Percentiles rank a stretch among this genome's conserved stretches.
Evolutionary conservation across 2,113 vertebrate genomes (phyloP).

Genomic region (Gorsachius goisagi): DNA sequence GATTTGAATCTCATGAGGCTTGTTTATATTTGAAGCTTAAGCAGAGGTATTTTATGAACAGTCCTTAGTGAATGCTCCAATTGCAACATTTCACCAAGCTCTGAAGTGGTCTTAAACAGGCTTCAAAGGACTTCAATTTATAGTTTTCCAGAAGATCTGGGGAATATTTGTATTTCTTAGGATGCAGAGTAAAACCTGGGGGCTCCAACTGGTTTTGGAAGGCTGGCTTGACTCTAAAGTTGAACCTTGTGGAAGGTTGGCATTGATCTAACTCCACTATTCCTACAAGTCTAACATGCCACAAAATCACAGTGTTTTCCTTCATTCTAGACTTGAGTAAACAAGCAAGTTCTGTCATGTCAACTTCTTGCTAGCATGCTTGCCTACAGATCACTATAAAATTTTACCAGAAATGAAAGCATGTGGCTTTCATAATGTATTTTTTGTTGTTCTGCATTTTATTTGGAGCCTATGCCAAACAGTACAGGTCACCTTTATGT

Average conservation of each 20-base stretch:
- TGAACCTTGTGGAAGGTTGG: background rate
- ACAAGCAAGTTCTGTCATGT: background rate
- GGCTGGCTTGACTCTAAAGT: background rate
- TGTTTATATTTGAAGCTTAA: conserved; percentile 35
- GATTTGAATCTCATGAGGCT: conserved; percentile 21
- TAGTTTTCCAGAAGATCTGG: conserved; percentile 1
- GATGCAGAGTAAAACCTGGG: background rate
- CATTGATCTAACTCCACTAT: background rate
- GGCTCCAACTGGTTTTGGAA: background rate
- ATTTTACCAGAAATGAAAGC: background rate
- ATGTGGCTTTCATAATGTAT: background rate
- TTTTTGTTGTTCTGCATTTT: background rate
- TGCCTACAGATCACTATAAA: background rate
- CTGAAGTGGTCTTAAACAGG: conserved; percentile 20
- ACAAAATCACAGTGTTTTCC: background rate
- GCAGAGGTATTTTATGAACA: conserved; percentile 32
- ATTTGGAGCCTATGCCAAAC: background rate
- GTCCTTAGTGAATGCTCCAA: conserved; percentile 19
- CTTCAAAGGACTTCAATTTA: conserved; percentile 23
- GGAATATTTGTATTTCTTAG: background rate
- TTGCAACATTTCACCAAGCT: conserved; percentile 6
- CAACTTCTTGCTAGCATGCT: background rate
- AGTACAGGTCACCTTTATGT: background rate
- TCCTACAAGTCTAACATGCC: background rate
- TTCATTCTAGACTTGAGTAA: background rate